Evolutionary conservation across 2,888 invertebrate genomes (phyloP).

Genomic region (Hydroisotoma schaefferi): DNA sequence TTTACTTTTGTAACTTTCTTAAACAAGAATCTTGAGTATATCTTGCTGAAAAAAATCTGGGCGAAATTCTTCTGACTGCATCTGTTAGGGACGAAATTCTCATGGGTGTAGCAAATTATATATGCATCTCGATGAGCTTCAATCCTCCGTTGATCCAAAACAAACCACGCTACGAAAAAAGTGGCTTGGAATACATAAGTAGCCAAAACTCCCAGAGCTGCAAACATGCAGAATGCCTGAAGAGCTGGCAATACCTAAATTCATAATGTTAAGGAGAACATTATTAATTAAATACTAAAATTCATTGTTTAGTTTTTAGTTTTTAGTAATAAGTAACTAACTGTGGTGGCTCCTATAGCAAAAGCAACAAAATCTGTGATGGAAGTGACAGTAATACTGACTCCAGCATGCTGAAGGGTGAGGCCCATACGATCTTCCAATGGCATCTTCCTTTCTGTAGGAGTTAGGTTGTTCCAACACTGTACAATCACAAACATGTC

Average conservation of each 20-base stretch:
- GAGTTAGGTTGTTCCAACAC: slow-evolving; percentile 63
- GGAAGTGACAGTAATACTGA: slow-evolving; percentile 78
- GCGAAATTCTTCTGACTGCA: slow-evolving; percentile 50
- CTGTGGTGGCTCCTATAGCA: slow-evolving; percentile 45
- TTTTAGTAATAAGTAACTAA: slow-evolving; percentile 19
- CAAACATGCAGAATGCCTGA: slow-evolving; percentile 77
- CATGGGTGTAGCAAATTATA: slow-evolving; percentile 64
- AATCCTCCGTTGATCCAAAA: slow-evolving; percentile 66
- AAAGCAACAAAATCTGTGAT: slow-evolving; percentile 53
- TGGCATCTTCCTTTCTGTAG: slow-evolving; percentile 49
- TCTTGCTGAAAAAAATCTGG: slow-evolving; percentile 50
- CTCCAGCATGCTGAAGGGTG: slow-evolving; percentile 74
- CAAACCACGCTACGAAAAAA: slow-evolving; percentile 75
- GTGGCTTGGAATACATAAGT: slow-evolving; percentile 73
- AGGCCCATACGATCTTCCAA: slow-evolving; percentile 65
- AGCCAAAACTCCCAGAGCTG: slow-evolving; percentile 70
- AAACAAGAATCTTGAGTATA: slow-evolving; percentile 51
- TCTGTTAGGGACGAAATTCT: slow-evolving; percentile 50
- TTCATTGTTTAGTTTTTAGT: neutral
- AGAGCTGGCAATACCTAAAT: slow-evolving; percentile 70
- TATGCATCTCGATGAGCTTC: slow-evolving; percentile 64
- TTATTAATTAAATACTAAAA: neutral
- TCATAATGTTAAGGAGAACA: neutral
- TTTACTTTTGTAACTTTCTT: slow-evolving; percentile 50
- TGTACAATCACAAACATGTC: slow-evolving; percentile 83